Evolutionary conservation across 1,140 invertebrate species (phyloP), one percentile per base, ranked within the genome.

Genomic region (Drosophila sproati): DNA sequence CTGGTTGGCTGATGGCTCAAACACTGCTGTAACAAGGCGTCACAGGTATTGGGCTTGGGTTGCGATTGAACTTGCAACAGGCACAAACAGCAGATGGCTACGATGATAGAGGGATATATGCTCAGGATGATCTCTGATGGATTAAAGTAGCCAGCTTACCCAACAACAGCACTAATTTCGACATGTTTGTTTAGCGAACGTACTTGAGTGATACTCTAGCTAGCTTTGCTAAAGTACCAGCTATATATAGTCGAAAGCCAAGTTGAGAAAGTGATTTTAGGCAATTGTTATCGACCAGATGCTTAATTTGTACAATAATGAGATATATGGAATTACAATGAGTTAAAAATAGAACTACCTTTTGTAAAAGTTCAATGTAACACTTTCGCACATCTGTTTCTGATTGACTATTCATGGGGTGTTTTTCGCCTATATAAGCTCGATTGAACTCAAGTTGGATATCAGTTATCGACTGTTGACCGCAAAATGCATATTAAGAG

Each of bases 71-170:
- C 61, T 55, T 63, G 54, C 61, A 63, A 39, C 31, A 62, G 39
- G 12, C 43, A 83, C 47, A 83, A 8, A 41, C 71, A 73, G 52
- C 55, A 34, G 8, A 77, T 4, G 29, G 79, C 82, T 86, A 28
- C 28, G 28, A 3, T 41, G 2, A 20, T 8, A 29, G 5, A 20
- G 20, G 20, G 20, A 3, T 2, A 57, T 8, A 39, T 5, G 4
- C 12, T 41, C 2, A 28, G 4, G 5, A 5, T 20, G 34, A 39
- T 34, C 0, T 7, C 3, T 32, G 3, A 35, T 4, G 20, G 20
- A 20, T 20, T 20, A 20, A 20, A 20, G 6, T 0, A 31, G 2
- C 2, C 1, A 31, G 5, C 82, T 81, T 76, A 86, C 82, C 74
- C 29, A 86, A 76, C 31, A 73, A 32, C 28, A 78, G 31, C 37